Conservation (phyloP, 2,797 vertebrate genomes). For the Chloroceryle inda region DNA sequence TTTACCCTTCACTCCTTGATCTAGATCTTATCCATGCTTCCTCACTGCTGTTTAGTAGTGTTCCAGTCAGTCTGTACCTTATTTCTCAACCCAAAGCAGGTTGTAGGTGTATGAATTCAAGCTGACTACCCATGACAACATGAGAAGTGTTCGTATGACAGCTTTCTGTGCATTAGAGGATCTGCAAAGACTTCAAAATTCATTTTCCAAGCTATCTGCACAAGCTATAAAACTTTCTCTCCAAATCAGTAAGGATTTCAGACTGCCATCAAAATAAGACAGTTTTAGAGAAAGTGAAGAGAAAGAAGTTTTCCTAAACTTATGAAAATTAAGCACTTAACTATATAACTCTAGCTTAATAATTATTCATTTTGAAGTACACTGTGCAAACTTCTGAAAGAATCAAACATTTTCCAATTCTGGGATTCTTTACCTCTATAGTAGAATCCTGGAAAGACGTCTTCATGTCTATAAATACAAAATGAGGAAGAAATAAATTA, state of each 20-base stretch:
- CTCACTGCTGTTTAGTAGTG: background rate
- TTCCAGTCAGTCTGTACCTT: background rate
- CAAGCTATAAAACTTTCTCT: background rate
- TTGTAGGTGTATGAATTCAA: background rate
- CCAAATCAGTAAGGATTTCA: background rate
- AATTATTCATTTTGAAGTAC: background rate
- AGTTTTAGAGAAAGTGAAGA: background rate
- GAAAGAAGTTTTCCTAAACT: background rate
- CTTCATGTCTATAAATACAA: constrained; percentile 65
- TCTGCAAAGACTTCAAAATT: background rate
- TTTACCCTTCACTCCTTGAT: background rate
- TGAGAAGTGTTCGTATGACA: background rate
- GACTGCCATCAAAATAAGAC: background rate
- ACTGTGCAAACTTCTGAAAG: background rate
- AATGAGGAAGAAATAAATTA: constrained; percentile 38
- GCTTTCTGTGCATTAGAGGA: background rate
- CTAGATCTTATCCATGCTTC: background rate
- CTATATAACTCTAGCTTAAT: background rate
- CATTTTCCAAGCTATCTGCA: background rate
- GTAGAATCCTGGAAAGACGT: constrained; percentile 61
- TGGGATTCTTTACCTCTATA: constrained; percentile 54
- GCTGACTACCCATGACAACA: background rate
- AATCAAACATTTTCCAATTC: background rate
- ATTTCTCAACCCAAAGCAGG: background rate
- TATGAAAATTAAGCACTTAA: background rate